These are phyloP conservation scores for Meriones unguiculatus DNA, from an alignment of 2,113 vertebrate genomes.

Conservation along the genomic window DNA sequence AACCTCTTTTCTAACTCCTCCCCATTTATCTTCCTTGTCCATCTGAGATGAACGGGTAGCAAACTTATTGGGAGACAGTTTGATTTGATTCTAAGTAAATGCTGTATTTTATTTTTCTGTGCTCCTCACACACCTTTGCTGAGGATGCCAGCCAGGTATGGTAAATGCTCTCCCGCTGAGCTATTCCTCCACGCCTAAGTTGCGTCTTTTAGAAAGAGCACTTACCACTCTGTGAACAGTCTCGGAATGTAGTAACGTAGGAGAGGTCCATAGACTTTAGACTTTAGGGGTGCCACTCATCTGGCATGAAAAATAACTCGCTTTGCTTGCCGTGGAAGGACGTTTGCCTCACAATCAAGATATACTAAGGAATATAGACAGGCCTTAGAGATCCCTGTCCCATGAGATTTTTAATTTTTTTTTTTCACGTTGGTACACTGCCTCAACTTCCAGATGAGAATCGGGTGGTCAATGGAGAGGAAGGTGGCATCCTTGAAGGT, in stretches of 20 bases:
- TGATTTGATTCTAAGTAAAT: background rate
- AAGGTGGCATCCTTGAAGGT: background rate
- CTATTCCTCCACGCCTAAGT: background rate
- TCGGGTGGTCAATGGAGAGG: background rate
- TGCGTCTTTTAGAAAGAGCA: background rate
- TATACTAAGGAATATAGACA: background rate
- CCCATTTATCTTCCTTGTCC: background rate
- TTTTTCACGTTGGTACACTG: background rate
- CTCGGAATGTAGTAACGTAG: background rate
- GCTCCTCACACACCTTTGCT: background rate
- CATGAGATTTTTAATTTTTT: background rate
- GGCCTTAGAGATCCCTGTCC: background rate
- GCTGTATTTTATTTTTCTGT: background rate
- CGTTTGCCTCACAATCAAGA: background rate
- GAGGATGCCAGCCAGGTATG: background rate
- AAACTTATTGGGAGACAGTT: background rate
- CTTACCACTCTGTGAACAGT: background rate
- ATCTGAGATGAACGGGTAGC: background rate
- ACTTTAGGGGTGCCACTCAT: background rate
- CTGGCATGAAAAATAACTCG: background rate
- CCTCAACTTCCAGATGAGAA: background rate
- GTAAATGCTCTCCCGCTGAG: background rate
- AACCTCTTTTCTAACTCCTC: background rate
- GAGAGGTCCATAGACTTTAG: background rate
- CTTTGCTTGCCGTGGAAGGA: background rate